phyloP scores from a whole-genome alignment of 2,797 vertebrate genomes.

The Squalus acanthias region DNA sequence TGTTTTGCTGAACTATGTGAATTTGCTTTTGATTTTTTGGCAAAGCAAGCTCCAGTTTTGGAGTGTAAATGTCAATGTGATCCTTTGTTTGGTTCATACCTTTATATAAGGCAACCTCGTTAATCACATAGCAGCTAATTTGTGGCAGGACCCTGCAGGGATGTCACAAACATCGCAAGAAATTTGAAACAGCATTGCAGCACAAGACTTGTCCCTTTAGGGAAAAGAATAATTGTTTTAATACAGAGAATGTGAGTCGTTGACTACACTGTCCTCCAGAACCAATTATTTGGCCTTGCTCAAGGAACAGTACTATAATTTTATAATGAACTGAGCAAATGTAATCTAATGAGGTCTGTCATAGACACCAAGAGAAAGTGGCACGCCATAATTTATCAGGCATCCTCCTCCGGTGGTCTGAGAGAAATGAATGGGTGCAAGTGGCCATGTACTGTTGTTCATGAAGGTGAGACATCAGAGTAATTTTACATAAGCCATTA shows the following conservation, averaged over 20 bases:
- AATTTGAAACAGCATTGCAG: neutral
- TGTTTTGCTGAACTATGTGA: neutral
- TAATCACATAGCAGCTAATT: neutral
- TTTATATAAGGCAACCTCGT: neutral
- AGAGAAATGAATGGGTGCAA: neutral
- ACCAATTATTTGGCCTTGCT: neutral
- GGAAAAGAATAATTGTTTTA: neutral
- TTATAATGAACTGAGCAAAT: neutral
- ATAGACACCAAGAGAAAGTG: neutral
- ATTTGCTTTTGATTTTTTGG: neutral
- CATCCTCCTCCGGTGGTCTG: neutral
- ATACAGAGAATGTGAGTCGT: neutral
- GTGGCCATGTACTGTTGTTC: neutral
- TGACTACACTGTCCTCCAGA: neutral
- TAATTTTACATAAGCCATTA: neutral
- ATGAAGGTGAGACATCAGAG: neutral
- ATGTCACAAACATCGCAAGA: neutral
- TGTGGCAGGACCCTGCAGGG: neutral
- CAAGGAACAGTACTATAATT: neutral
- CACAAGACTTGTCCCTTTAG: constrained; percentile 12
- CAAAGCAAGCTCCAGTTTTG: constrained; percentile 3
- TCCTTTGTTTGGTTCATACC: neutral
- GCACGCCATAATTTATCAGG: neutral
- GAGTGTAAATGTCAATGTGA: neutral
- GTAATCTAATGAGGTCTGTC: neutral